Evolutionary conservation across 2,113 vertebrate genomes (phyloP), one percentile per base, ranked within the genome.

Genomic region (Megaleporinus macrocephalus): DNA sequence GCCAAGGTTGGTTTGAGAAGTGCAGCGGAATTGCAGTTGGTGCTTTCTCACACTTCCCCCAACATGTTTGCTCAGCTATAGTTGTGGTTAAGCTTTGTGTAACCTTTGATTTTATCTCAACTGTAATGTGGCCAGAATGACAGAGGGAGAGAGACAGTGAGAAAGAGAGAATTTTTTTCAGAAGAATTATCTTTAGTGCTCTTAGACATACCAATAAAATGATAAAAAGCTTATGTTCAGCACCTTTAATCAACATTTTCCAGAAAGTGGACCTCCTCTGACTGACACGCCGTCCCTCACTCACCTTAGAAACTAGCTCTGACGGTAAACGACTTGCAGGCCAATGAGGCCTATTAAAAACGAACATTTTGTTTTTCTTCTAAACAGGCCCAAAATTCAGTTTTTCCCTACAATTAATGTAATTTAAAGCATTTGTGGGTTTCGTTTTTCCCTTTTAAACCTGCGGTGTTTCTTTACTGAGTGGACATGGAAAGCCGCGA

Each of bases 31-130:
- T 16, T 73, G 20, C 33, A 78, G 76, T 62, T 83, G 55, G 44
- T 76, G 66, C 55, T 83, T 73, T 78, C 53, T 63, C 61, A 63
- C 76, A 73, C 7, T 44, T 36, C 55, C 26, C 53, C 16, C 7
- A 22, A 16, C 27, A 24, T 55, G 79, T 81, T 24, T 81, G 44
- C 47, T 18, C 49, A 27, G 49, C 61, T 75, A 36, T 18, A 68
- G 71, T 55, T 27, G 24, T 57, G 76, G 71, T 65, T 79, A 66
- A 49, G 27, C 63, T 55, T 68, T 79, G 51, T 36, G 49, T 59
- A 75, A 69, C 13, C 27, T 69, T 75, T 70, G 63, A 79, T 75
- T 75, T 61, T 51, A 84, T 80, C 78, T 80, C 61, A 71, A 55
- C 51, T 65, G 41, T 77, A 61, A 26, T 47, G 18, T 9, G 57